Base-by-base conservation (phyloP, 1,140 invertebrate species). In the Listronotus bonariensis region DNA sequence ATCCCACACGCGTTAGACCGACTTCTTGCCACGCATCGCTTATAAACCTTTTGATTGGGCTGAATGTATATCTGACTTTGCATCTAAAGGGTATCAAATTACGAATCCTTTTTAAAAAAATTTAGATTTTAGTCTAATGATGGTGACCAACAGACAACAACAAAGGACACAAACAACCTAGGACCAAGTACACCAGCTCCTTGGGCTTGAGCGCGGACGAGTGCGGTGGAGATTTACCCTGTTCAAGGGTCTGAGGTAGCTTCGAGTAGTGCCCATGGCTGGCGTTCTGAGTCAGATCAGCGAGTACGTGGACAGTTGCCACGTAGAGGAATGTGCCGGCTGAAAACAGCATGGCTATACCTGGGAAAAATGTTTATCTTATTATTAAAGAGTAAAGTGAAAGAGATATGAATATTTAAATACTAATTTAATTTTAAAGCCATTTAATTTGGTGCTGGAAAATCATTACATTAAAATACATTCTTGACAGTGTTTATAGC, bases 311-410 rank as follows among this genome's bases (percentile, higher is more conserved):
- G 1, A 99, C 96, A 1, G 97, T 98, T 0, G 97, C 95, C 6
- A 99, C 97, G 77, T 99, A 99, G 7, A 99, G 82, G 81, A 99
- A 99, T 45, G 97, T 99, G 1, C 97, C 97, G 1, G 95, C 97
- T 67, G 95, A 98, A 79, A 99, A 99, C 15, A 99, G 80, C 95
- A 99, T 97, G 12, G 97, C 95, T 42, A 98, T 87, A 43, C 95
- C 96, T 78, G 91, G 12, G 79, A 79, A 65, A 53, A 42, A 42
- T 7, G 6, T 5, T 42, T 41, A 11, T 43, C 12, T 43, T 7
- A 14, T 20, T 18, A 8, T 18, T 34, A 9, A 34, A 34, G 9
- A 9, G 9, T 34, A 34, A 6, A 34, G 32, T 34, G 32, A 6
- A 34, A 34, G 5, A 34, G 32, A 34, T 34, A n/a, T n/a, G n/a